Conservation (phyloP, 1,140 invertebrate genomes). For the Papilio aristodemus region DNA sequence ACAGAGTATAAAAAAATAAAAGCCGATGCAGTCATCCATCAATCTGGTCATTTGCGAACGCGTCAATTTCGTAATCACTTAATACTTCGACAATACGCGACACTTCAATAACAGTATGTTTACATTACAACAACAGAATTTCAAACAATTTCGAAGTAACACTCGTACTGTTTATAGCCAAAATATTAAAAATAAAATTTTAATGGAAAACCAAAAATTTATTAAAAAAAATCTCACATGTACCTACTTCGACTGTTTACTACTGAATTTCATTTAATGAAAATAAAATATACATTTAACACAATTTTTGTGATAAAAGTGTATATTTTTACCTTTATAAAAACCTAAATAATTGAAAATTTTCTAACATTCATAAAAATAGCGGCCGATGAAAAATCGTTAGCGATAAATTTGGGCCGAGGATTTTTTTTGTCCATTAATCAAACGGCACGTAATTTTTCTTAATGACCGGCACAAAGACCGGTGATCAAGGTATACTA, state of each 20-base stretch:
- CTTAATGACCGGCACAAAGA: conserved; percentile 44
- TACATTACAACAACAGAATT: neutral
- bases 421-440: conserved; percentile 41
- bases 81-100: conserved; percentile 3
- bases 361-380: conserved; percentile 32
- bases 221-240: no score
- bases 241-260: no score
- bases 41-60: conserved; percentile 17
- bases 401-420: conserved; percentile 25
- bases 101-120: neutral
- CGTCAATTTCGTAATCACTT: conserved; percentile 7
- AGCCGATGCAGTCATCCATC: conserved; percentile 27
- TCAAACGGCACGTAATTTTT: conserved; percentile 42
- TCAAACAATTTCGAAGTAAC: no score
- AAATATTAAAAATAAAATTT: no score
- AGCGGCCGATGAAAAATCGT: conserved; percentile 34
- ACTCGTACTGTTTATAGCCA: no score
- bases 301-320: no score
- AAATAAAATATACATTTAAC: no score
- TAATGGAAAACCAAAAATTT: no score
- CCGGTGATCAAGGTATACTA: conserved; percentile 34
- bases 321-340: no score
- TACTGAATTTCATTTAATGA: no score
- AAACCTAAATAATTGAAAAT: neutral
- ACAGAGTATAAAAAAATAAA: conserved; percentile 9